Evolutionary conservation across 92 coral and sea anemone genomes (phyloP).

Genomic region (Diadumene lineata): DNA sequence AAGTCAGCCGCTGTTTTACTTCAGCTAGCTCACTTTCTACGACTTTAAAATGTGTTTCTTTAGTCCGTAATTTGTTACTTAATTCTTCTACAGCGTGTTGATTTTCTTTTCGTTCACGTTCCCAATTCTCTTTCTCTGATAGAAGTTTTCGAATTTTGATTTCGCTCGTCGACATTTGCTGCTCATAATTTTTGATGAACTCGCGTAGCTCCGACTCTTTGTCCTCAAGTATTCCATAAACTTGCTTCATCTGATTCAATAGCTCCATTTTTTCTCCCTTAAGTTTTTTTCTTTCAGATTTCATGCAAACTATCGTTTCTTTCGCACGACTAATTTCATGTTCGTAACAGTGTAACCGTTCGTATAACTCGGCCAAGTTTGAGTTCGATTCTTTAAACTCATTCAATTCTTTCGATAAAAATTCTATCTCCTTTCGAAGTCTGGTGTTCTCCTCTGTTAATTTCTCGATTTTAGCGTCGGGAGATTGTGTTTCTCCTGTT

Average conservation of each 20-base stretch:
- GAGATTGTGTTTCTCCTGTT: conserved; percentile 25
- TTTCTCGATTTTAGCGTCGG: conserved; percentile 46
- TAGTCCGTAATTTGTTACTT: conserved; percentile 66
- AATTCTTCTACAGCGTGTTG: conserved; percentile 47
- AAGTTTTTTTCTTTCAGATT: conserved; percentile 84
- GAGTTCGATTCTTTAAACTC: conserved; percentile 81
- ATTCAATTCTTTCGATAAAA: conserved; percentile 63
- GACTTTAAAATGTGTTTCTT: conserved; percentile 70
- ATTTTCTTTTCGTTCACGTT: conserved; percentile 51
- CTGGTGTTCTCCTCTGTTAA: conserved; percentile 72
- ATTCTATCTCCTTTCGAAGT: conserved; percentile 78
- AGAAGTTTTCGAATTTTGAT: conserved; percentile 54
- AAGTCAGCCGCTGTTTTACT: conserved; percentile 67
- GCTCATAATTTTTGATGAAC: conserved; percentile 90
- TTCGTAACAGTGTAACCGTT: conserved; percentile 85
- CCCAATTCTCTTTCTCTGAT: conserved; percentile 61
- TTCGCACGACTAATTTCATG: conserved; percentile 92
- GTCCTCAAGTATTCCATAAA: conserved; percentile 86
- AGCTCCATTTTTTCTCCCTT: conserved; percentile 87
- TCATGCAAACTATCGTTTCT: conserved; percentile 92
- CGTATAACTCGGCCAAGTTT: conserved; percentile 82
- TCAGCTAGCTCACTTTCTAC: conserved; percentile 71
- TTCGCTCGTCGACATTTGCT: conserved; percentile 83
- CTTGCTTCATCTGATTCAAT: conserved; percentile 87
- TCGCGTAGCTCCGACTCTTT: conserved; percentile 90